These are phyloP conservation scores for Timema podura DNA, from an alignment of 2,888 invertebrate genomes.

Conservation along the genomic window DNA sequence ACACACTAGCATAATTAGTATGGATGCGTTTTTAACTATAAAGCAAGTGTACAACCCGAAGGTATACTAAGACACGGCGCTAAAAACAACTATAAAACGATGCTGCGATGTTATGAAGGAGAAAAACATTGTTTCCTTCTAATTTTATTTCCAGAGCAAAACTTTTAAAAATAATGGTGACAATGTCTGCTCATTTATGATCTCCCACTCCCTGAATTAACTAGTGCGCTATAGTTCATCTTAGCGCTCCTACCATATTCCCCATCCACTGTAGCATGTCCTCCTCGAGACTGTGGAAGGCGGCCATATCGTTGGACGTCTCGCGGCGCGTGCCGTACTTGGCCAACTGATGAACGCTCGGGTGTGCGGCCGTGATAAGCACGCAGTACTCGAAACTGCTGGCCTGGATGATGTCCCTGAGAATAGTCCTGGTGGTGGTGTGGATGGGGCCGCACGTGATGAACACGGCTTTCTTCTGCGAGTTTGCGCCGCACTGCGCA, in stretches of 20 bases:
- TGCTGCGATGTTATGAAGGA: no score
- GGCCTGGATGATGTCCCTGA: constrained; percentile 56
- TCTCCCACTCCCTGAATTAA: no score
- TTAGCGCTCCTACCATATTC: constrained; percentile 47
- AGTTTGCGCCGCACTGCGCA: constrained; percentile 38
- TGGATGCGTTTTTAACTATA: no score
- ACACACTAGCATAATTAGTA: no score
- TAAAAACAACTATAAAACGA: no score
- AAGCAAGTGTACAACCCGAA: no score
- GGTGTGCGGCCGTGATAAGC: constrained; percentile 55
- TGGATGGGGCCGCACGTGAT: constrained; percentile 57
- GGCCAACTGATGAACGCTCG: constrained; percentile 53
- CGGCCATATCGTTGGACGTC: constrained; percentile 41
- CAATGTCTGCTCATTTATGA: no score
- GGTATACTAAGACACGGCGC: no score
- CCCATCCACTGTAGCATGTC: constrained; percentile 55
- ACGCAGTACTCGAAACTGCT: constrained; percentile 60
- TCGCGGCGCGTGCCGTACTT: constrained; percentile 40
- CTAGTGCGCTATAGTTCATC: no score
- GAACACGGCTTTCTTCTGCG: constrained; percentile 49
- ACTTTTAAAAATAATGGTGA: no score
- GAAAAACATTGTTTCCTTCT: no score
- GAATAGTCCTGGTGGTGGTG: constrained; percentile 52
- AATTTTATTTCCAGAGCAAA: no score
- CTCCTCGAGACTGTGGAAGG: constrained; percentile 44